Evolutionary conservation across 2,113 vertebrate species (phyloP), one percentile per base, ranked within the genome.

Genomic region (Dermatemys mawii): DNA sequence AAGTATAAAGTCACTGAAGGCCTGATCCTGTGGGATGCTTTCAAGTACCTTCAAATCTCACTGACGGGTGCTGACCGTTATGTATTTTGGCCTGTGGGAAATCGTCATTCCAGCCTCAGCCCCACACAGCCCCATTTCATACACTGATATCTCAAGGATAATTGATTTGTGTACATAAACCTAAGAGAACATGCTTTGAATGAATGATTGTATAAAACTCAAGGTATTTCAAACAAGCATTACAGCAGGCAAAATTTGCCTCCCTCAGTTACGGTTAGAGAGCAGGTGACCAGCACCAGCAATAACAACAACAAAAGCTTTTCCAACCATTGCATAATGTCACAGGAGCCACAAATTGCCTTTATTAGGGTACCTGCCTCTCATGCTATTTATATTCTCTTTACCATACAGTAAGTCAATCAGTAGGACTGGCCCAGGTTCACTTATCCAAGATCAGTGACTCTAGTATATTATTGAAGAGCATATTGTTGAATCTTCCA

Each of bases 371-470:
- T 9, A 84, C 90, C 16, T 82, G 87, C 86, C 57, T 83, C 22
- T 87, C 94, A 32, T 5, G 53, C 60, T 32, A 44, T 93, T 79
- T 80, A 41, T 10, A 13, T 50, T 90, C 90, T 87, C 70, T 86
- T 51, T 44, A 9, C 50, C 76, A 73, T 55, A 8, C 22, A 7
- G 6, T 9, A 27, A 2, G 49, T 54, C 90, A 75, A 75, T 83
- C 84, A 80, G 3, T 11, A 35, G 3, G 44, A 24, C 7, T 0
- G 2, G 26, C 35, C 41, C 81, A 35, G 81, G 27, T 32, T 75
- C 81, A 38, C 35, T 89, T 92, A 96, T 51, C 94, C 88, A 90
- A 78, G 86, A 94, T 78, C 90, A 91, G 81, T 4, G 41, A 90
- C 54, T 76, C 55, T 80, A 83, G 5, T 11, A 51, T 13, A 78